Conservation (phyloP, 2,888 invertebrate genomes). For the Ctena decussata region DNA sequence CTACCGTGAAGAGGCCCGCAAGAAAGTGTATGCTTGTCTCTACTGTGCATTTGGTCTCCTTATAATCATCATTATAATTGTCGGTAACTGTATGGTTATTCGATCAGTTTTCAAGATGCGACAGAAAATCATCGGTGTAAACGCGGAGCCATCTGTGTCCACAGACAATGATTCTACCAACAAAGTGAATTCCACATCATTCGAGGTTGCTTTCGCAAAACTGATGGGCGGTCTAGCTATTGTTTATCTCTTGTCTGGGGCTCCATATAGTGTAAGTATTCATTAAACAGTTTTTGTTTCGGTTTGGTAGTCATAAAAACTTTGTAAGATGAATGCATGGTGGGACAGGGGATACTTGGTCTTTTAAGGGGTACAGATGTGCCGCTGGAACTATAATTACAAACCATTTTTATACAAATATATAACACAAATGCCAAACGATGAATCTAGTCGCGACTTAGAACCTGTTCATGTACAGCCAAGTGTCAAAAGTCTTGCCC, state of each 20-base stretch:
- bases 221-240: conserved; percentile 56
- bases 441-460: too few species aligned
- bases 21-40: conserved; percentile 39
- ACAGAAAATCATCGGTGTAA: conserved; percentile 24
- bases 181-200: conserved; percentile 34
- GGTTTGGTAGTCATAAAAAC: too few species aligned
- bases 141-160: background rate
- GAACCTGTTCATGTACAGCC: too few species aligned
- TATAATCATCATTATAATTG: conserved; percentile 27
- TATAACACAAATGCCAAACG: too few species aligned
- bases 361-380: too few species aligned
- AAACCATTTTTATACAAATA: too few species aligned
- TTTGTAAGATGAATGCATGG: too few species aligned
- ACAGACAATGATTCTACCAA: background rate
- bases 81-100: conserved; percentile 42
- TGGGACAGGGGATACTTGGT: too few species aligned
- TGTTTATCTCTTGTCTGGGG: conserved; percentile 45
- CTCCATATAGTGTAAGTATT: conserved; percentile 56
- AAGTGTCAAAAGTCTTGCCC: too few species aligned
- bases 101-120: conserved; percentile 41
- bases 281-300: too few species aligned
- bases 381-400: too few species aligned
- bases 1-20: conserved; percentile 4
- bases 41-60: conserved; percentile 36
- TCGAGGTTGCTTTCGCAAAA: conserved; percentile 61